Conservation (phyloP, 2,797 vertebrate species). For the Bovichtus variegatus region DNA sequence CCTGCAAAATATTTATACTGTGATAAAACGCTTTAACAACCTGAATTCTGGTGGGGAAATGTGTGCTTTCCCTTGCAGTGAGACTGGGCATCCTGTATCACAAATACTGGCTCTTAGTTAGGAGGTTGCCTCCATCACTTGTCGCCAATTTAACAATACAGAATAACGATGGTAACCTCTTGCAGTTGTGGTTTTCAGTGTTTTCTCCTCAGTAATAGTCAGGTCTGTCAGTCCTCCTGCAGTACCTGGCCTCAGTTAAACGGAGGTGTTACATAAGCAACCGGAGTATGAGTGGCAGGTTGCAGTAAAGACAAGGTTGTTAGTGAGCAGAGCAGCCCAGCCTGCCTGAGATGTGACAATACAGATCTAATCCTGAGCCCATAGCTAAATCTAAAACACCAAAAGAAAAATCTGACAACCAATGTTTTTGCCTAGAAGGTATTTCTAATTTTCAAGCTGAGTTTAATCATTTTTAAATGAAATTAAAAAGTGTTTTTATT, state of each 20-base stretch:
- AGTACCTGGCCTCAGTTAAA: constrained; percentile 31
- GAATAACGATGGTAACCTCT: not conserved
- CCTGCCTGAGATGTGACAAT: constrained; percentile 27
- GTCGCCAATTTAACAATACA: not conserved
- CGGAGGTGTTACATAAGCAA: constrained; percentile 54
- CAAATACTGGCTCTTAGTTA: not conserved
- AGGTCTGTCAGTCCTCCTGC: constrained; percentile 33
- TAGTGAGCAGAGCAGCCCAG: constrained; percentile 43
- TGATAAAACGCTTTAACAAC: constrained; percentile 21
- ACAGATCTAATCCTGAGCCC: constrained; percentile 20
- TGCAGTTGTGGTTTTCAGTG: not conserved
- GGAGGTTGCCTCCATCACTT: constrained; percentile 1
- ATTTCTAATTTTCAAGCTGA: constrained; percentile 21
- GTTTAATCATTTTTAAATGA: not conserved
- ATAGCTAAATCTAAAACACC: constrained; percentile 10
- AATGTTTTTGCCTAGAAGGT: constrained; percentile 5
- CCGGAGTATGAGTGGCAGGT: constrained; percentile 49
- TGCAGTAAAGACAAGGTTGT: constrained; percentile 49
- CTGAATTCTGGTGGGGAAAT: not conserved
- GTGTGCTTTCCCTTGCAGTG: not conserved
- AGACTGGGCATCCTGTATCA: not conserved
- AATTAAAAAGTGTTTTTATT: not conserved
- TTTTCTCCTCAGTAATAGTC: constrained; percentile 1
- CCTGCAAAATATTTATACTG: not conserved
- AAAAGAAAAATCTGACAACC: constrained; percentile 19